Conservation (phyloP, 2,113 vertebrate genomes). For the Oncorhynchus tshawytscha region DNA sequence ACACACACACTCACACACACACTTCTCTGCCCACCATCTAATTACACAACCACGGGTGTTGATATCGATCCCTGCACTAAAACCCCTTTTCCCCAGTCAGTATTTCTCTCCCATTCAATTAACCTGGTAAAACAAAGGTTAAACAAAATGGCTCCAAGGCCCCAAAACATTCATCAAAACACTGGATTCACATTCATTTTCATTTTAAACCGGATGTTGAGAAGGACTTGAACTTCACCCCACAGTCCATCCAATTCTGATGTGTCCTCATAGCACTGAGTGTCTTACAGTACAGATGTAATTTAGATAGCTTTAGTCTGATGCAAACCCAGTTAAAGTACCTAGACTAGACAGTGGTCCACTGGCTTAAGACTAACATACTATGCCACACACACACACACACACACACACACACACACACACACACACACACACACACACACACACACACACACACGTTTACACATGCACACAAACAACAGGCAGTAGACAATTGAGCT, state of each 20-base stretch:
- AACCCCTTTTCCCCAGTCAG: background rate
- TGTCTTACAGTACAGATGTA: background rate
- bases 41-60: slow-evolving; percentile 2
- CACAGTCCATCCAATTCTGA: slow-evolving; percentile 19
- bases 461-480: background rate
- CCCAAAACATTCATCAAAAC: no score
- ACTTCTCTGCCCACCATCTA: background rate
- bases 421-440: background rate
- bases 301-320: background rate
- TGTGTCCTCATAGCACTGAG: background rate
- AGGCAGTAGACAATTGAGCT: slow-evolving; percentile 6
- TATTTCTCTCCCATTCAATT: no score
- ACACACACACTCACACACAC: slow-evolving; percentile 4
- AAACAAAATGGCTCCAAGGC: no score
- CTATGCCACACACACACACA: background rate
- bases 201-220: no score
- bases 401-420: slow-evolving; percentile 5
- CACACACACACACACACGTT: background rate
- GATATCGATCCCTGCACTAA: slow-evolving; percentile 21
- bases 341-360: background rate
- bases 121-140: no score
- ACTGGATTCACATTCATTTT: no score
- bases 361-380: background rate
- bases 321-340: background rate
- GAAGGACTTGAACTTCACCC: background rate